Base-by-base conservation (phyloP, 2,113 vertebrate genomes). In the Apteryx owenii region DNA sequence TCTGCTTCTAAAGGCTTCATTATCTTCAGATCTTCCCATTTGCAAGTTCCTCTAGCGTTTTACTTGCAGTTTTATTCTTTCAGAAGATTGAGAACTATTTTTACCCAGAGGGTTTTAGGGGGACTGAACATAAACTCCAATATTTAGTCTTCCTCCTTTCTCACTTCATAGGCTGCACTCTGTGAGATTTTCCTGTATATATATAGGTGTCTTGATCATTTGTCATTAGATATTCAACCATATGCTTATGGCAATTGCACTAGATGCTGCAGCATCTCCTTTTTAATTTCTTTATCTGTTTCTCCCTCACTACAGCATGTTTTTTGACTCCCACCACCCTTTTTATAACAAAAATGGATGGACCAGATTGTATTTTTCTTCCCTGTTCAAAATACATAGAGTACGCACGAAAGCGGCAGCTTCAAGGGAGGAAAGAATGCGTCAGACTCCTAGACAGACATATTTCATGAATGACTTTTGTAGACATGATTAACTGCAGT, bases 401-500 rank as follows among this genome's bases (percentile, higher is more conserved):
- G 26, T 21, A 17, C 44, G 65, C 18, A 81, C 31, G 69, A 61
- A 31, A 77, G 46, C 73, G 0, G 2, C 6, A 40, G 5, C 25
- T 81, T 79, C 56, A 60, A 65, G 44, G 4, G 13, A 36, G 16
- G 31, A 44, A 78, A 46, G 18, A 81, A 87, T 42, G 28, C 73
- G 14, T 15, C n/a, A 71, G 48, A 50, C 69, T 51, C 23, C n/a
- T 50, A 84, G 65, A 86, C 5, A 21, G 61, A 50, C 31, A 69
- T 36, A 81, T 61, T 82, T 68, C 46, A 76, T 3, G 0, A n/a
- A 25, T 26, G 0, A 71, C 23, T 91, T 91, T 0, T 0, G 31
- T 31, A 87, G 9, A 10, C 4, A 50, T 12, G 17, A 8, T 85
- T 92, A 38, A 60, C 56, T 60, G 56, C 56, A 60, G 48, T 15